These are phyloP conservation scores for Nymphalis urticae DNA, from an alignment of 2,888 invertebrate species.

Conservation along the genomic window DNA sequence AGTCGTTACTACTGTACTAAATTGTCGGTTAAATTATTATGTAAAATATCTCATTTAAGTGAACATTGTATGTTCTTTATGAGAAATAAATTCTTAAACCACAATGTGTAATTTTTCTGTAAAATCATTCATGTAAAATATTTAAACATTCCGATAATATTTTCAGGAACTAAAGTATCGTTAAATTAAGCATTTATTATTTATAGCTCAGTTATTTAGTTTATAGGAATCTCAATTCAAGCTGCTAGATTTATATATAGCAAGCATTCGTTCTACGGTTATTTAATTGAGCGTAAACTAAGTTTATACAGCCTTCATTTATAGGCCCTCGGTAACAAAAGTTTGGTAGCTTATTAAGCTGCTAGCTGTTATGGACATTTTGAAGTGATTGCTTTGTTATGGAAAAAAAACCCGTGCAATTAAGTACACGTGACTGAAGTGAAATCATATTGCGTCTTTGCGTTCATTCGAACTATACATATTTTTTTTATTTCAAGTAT, in stretches of 20 bases:
- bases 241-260: constrained; percentile 28
- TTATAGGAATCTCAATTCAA: constrained; percentile 23
- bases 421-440: too few species aligned
- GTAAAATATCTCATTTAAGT: too few species aligned
- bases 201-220: constrained; percentile 23
- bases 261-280: constrained; percentile 19
- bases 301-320: constrained; percentile 18
- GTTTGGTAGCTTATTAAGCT: background rate
- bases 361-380: background rate
- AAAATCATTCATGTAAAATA: background rate
- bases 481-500: too few species aligned
- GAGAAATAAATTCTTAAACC: too few species aligned
- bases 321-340: constrained; percentile 15
- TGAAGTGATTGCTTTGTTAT: constrained; percentile 3
- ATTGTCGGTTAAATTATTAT: too few species aligned
- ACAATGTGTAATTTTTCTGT: too few species aligned
- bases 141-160: background rate
- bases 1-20: too few species aligned
- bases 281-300: constrained; percentile 20
- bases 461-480: too few species aligned
- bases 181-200: constrained; percentile 16
- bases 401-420: background rate
- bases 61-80: too few species aligned
- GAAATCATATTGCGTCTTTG: too few species aligned
- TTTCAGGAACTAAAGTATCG: constrained; percentile 2